phyloP scores from a whole-genome alignment of 2,113 vertebrate genomes.

The Oryzias melastigma region DNA sequence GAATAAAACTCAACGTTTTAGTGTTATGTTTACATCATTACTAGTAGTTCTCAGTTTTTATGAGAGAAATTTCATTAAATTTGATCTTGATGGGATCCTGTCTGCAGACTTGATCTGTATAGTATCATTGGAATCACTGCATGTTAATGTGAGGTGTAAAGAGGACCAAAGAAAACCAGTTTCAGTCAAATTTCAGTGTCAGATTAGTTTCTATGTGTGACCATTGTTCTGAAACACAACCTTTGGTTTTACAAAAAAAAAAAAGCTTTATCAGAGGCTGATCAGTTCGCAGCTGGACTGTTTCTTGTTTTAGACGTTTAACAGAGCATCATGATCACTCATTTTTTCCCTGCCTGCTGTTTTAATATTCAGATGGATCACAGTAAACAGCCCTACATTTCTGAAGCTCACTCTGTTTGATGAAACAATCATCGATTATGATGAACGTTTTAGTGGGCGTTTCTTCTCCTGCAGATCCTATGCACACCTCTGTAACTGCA shows the following conservation, averaged over 20 bases:
- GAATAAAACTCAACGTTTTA: too few relatives aligned
- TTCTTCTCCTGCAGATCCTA: background rate
- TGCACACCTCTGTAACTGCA: background rate
- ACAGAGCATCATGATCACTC: too few relatives aligned
- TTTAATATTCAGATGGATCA: background rate
- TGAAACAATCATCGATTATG: too few relatives aligned
- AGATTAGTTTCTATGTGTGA: background rate
- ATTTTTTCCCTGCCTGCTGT: background rate
- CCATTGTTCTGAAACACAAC: background rate
- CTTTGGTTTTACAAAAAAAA: background rate
- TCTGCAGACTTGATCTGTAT: background rate
- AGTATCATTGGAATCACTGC: background rate
- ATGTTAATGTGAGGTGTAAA: background rate
- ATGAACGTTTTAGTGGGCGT: background rate
- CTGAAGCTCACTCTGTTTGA: background rate
- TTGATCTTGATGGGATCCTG: background rate
- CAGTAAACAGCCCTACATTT: background rate
- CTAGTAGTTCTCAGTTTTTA: too few relatives aligned
- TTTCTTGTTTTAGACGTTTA: too few relatives aligned
- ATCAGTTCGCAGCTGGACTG: background rate
- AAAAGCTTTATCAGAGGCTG: background rate
- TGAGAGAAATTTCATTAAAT: too few relatives aligned
- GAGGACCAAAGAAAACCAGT: background rate
- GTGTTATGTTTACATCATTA: too few relatives aligned
- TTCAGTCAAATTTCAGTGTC: background rate